These are phyloP conservation scores for Zelleria hepariella DNA, from an alignment of 2,888 invertebrate genomes.

Conservation along the genomic window DNA sequence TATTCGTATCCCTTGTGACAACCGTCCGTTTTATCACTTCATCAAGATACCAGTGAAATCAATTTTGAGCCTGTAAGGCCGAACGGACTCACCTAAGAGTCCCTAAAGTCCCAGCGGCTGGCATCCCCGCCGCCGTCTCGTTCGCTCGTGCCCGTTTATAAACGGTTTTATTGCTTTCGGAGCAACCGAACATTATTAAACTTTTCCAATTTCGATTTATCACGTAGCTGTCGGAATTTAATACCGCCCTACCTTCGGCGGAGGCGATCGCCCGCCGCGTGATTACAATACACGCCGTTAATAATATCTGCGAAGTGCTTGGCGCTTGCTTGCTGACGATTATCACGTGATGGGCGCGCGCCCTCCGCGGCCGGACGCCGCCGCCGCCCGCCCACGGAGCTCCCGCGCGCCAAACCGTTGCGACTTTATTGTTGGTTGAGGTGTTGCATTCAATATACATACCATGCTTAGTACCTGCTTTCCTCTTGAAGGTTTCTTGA, in stretches of 20 bases:
- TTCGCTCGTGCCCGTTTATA: conserved; percentile 71
- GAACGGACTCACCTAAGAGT: conserved; percentile 60
- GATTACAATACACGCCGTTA: conserved; percentile 72
- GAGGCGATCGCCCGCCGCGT: conserved; percentile 71
- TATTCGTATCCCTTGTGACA: not conserved
- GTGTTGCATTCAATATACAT: too few species aligned
- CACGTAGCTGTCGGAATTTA: conserved; percentile 74
- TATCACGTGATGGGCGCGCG: conserved; percentile 17
- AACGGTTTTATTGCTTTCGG: conserved; percentile 74
- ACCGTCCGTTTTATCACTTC: conserved; percentile 45
- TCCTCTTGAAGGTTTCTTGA: too few species aligned
- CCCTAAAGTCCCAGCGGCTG: conserved; percentile 67
- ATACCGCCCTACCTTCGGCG: conserved; percentile 72
- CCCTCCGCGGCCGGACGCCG: not conserved
- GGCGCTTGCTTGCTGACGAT: conserved; percentile 37
- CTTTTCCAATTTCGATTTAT: conserved; percentile 74
- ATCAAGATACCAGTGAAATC: conserved; percentile 62
- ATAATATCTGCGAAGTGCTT: conserved; percentile 49
- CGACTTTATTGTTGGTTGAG: not conserved
- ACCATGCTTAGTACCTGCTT: too few species aligned
- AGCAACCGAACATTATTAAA: conserved; percentile 74
- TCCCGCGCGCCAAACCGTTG: not conserved
- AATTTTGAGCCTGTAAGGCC: conserved; percentile 58
- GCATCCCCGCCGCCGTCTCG: conserved; percentile 63
- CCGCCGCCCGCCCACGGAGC: not conserved